A percentile compares a stretch with the other conserved stretches of the same genome.
These are phyloP conservation scores for Spodoptera picta DNA, from an alignment of 2,888 invertebrate genomes.

Conservation along the genomic window DNA sequence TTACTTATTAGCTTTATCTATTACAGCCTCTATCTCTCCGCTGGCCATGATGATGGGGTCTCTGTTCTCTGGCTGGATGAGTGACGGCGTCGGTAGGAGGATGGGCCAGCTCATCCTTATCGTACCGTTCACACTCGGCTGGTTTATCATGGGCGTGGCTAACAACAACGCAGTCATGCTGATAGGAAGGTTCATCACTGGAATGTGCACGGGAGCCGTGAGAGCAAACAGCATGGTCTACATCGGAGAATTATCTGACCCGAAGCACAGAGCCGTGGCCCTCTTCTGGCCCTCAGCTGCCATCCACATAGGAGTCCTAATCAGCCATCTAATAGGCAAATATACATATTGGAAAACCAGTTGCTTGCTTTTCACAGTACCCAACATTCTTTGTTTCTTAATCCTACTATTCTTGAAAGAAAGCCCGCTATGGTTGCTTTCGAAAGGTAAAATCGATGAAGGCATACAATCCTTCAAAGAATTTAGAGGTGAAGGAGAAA, in stretches of 20 bases:
- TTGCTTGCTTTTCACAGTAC: constrained; percentile 61
- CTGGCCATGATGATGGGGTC: constrained; percentile 67
- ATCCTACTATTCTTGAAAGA: constrained; percentile 66
- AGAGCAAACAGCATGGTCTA: constrained; percentile 68
- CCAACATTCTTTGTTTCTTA: constrained; percentile 59
- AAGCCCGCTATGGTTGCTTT: constrained; percentile 73
- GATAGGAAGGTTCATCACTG: constrained; percentile 67
- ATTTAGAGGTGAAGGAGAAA: constrained; percentile 66
- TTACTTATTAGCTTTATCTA: neutral
- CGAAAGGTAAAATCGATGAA: constrained; percentile 64
- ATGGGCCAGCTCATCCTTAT: constrained; percentile 62
- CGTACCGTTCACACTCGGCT: constrained; percentile 64
- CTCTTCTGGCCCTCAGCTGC: constrained; percentile 63
- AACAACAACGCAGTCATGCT: constrained; percentile 59
- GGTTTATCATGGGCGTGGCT: constrained; percentile 65
- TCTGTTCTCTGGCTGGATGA: constrained; percentile 64
- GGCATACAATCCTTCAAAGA: constrained; percentile 63
- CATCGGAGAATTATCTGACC: constrained; percentile 69
- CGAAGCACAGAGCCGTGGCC: constrained; percentile 66
- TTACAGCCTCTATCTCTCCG: constrained; percentile 42
- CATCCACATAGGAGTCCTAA: constrained; percentile 60
- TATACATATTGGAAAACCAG: constrained; percentile 65
- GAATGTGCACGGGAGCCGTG: constrained; percentile 64
- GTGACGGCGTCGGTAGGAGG: constrained; percentile 69
- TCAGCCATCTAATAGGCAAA: constrained; percentile 64